Conservation (phyloP, 2,113 vertebrate species). For the Cariama cristata region DNA sequence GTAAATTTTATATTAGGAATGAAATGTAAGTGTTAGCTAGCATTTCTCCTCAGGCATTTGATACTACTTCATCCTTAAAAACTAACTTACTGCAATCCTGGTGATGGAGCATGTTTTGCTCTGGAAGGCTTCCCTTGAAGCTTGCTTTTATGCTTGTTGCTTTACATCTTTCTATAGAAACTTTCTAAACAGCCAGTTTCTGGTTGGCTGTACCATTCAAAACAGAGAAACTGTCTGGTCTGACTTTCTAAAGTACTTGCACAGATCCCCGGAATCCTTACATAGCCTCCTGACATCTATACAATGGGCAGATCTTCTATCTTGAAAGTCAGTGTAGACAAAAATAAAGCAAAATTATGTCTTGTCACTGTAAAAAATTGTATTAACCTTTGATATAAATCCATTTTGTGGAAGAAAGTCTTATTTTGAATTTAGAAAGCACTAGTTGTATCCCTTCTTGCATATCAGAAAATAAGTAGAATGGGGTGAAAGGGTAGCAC, state of each 20-base stretch:
- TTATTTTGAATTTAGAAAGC: neutral
- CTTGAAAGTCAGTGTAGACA: neutral
- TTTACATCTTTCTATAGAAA: neutral
- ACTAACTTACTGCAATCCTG: neutral
- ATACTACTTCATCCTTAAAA: neutral
- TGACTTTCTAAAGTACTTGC: slow-evolving; percentile 13
- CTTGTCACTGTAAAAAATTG: neutral
- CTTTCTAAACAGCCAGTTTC: neutral
- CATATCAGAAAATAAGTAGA: neutral
- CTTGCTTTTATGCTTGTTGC: neutral
- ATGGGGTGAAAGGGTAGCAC: neutral
- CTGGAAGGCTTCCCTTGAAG: neutral
- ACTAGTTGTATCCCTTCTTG: neutral
- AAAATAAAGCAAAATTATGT: neutral
- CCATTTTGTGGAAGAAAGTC: neutral
- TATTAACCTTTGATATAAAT: neutral
- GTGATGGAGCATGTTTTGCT: neutral
- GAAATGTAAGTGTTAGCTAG: neutral
- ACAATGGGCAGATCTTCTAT: neutral
- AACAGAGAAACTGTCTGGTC: neutral
- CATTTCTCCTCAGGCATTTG: neutral
- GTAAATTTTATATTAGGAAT: neutral
- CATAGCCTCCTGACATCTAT: neutral
- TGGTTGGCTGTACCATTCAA: neutral
- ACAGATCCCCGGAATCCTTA: neutral